These are phyloP conservation scores for Acrobasis consociella DNA, from an alignment of 2,888 invertebrate species.

Conservation along the genomic window DNA sequence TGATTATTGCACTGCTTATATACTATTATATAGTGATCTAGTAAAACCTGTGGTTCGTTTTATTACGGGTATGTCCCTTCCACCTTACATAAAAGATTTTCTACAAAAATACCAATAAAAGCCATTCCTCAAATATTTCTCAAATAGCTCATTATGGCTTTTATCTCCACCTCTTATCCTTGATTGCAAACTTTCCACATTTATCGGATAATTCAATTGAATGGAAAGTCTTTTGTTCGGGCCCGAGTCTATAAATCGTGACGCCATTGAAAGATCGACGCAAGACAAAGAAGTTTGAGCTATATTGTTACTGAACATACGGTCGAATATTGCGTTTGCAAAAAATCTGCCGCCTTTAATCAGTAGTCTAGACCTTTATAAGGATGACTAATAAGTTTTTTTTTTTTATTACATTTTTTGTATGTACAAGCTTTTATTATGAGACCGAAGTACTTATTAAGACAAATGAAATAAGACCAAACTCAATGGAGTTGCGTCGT, in stretches of 20 bases:
- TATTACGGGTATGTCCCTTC: too few species aligned
- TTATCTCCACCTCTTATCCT: constrained; percentile 12
- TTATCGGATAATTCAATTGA: constrained; percentile 44
- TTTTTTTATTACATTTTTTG: too few species aligned
- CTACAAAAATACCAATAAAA: neutral
- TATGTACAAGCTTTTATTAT: too few species aligned
- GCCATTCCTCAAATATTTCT: neutral
- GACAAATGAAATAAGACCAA: too few species aligned
- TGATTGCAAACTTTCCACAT: constrained; percentile 38
- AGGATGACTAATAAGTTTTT: too few species aligned
- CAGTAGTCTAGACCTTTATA: too few species aligned
- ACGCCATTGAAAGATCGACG: constrained; percentile 39
- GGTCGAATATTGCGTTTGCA: neutral
- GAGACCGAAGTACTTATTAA: too few species aligned
- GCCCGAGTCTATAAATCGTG: constrained; percentile 37
- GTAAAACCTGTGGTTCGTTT: too few species aligned
- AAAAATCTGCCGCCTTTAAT: too few species aligned
- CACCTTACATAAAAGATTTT: neutral
- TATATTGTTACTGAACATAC: constrained; percentile 23
- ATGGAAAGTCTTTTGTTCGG: constrained; percentile 38
- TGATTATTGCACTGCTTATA: too few species aligned
- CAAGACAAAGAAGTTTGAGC: constrained; percentile 36
- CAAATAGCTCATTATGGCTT: neutral
- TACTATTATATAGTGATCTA: too few species aligned
- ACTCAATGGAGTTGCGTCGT: too few species aligned